Evolutionary conservation across 2,888 invertebrate species (phyloP).

Genomic region (Platycheirus albimanus): DNA sequence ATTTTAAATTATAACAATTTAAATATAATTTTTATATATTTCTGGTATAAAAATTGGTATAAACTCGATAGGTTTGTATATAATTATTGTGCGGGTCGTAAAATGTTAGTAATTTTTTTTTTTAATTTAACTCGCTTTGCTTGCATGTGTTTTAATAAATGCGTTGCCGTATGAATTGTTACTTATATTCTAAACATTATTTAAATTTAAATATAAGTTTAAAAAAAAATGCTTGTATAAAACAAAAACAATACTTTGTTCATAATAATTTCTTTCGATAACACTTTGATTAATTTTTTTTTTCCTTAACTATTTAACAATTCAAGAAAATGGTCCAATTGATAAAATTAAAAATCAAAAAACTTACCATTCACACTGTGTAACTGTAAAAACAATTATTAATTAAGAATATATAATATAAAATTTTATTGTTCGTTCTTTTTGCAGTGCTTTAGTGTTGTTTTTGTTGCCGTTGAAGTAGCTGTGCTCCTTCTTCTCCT

Average conservation of each 20-base stretch:
- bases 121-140: conserved; percentile 6
- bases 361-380: conserved; percentile 55
- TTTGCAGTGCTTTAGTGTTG: conserved; percentile 44
- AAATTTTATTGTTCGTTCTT: conserved; percentile 50
- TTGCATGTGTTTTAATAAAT: conserved; percentile 55
- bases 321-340: conserved; percentile 48
- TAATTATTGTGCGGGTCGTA: conserved; percentile 43
- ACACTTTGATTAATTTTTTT: conserved; percentile 34
- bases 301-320: conserved; percentile 59
- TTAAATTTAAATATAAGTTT: no score
- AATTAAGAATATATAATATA: no score
- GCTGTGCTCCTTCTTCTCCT: conserved; percentile 25
- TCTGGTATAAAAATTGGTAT: conserved; percentile 49
- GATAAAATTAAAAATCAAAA: conserved; percentile 35
- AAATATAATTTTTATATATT: conserved; percentile 22
- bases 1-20: conserved; percentile 36
- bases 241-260: conserved; percentile 30
- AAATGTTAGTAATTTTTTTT: conserved; percentile 7
- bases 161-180: conserved; percentile 33
- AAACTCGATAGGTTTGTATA: conserved; percentile 53
- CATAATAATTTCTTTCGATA: conserved; percentile 36
- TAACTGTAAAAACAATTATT: not conserved
- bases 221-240: conserved; percentile 16
- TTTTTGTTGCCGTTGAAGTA: conserved; percentile 28
- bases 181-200: conserved; percentile 25